A percentile compares a stretch with the other conserved stretches of the same genome.
Conservation (phyloP, 2,113 vertebrate species). For the Podiceps cristatus region DNA sequence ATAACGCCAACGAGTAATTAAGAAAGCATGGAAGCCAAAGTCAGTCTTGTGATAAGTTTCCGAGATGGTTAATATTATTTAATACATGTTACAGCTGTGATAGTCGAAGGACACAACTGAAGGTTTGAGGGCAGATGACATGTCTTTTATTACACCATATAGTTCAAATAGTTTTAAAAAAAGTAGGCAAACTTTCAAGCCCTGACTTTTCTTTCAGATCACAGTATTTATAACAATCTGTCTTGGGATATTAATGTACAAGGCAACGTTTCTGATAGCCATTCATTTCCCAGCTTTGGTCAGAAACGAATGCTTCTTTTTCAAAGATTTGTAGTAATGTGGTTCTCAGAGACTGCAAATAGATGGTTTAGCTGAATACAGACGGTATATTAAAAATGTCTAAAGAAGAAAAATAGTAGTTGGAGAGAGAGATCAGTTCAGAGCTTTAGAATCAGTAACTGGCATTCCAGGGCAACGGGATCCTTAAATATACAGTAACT, state of each 20-base stretch:
- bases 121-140: neutral
- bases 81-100: neutral
- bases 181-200: neutral
- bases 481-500: neutral
- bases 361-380: neutral
- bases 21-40: conserved; percentile 10
- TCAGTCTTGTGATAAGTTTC: neutral
- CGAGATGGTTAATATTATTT: neutral
- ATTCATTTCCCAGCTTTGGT: neutral
- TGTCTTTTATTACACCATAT: neutral
- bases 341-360: neutral
- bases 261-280: conserved; percentile 11
- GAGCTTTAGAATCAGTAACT: neutral
- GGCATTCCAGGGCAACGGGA: neutral
- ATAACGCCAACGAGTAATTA: conserved; percentile 8
- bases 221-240: conserved; percentile 8
- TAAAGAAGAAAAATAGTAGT: neutral
- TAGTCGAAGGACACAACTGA: neutral
- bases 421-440: neutral
- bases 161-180: neutral
- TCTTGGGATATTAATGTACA: neutral
- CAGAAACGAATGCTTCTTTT: conserved; percentile 30
- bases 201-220: neutral
- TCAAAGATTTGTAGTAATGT: conserved; percentile 5
- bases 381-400: neutral